Conservation (phyloP, 2,888 invertebrate species). For the Apodemia mormo region DNA sequence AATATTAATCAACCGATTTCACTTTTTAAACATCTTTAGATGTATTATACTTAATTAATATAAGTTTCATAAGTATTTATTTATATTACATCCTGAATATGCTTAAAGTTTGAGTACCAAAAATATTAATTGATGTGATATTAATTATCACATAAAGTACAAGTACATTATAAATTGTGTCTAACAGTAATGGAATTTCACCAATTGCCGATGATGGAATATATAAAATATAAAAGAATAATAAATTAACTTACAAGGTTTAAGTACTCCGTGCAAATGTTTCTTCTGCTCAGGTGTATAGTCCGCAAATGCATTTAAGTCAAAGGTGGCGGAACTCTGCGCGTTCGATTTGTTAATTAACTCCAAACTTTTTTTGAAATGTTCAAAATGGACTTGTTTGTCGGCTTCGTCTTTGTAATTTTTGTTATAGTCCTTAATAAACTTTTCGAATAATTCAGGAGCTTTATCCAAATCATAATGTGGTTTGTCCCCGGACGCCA, state of each 20-base stretch:
- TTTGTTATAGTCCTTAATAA: conserved; percentile 44
- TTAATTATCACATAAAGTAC: too few species aligned
- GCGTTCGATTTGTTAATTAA: conserved; percentile 43
- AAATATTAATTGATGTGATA: too few species aligned
- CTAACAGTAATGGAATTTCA: too few species aligned
- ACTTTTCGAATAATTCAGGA: conserved; percentile 43
- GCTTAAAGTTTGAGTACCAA: too few species aligned
- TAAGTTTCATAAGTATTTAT: too few species aligned
- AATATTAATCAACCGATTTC: too few species aligned
- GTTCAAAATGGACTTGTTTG: conserved; percentile 42
- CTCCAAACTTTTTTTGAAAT: conserved; percentile 44
- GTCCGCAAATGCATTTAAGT: conserved; percentile 51
- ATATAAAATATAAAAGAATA: too few species aligned
- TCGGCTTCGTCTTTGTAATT: conserved; percentile 49
- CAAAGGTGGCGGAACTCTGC: conserved; percentile 38
- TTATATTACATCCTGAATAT: too few species aligned
- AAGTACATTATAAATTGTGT: too few species aligned
- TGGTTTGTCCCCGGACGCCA: conserved; percentile 37
- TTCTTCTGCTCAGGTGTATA: conserved; percentile 44
- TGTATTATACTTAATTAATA: too few species aligned
- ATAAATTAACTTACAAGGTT: neutral
- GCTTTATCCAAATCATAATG: conserved; percentile 45
- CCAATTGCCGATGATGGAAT: too few species aligned
- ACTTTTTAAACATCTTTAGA: too few species aligned
- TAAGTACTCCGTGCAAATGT: conserved; percentile 35